Conservation (phyloP, 23 tunicate species). For the Phallusia fumigata region DNA sequence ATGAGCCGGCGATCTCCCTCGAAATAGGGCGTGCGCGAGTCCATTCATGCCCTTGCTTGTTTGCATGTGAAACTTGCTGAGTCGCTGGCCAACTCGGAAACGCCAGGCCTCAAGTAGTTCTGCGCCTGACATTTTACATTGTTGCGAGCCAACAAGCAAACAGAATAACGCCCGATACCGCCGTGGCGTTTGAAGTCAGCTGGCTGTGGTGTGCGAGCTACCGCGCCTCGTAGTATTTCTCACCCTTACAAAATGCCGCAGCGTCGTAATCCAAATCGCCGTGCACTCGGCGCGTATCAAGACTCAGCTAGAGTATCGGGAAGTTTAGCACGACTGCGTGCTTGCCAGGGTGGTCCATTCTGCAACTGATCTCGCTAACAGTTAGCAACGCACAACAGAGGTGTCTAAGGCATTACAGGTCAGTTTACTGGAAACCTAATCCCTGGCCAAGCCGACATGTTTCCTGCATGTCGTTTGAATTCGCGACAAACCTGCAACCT, state of each 20-base stretch:
- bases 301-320: not conserved
- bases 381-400: not conserved
- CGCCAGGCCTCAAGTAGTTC: not conserved
- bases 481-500: constrained; percentile 8
- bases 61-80: not conserved
- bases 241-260: constrained; percentile 1
- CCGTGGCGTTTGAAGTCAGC: constrained; percentile 12
- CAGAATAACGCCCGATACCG: not conserved
- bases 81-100: constrained; percentile 2
- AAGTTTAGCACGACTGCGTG: not conserved
- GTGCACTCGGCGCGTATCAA: constrained; percentile 6
- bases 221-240: not conserved
- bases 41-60: not conserved
- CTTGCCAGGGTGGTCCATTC: constrained; percentile 5
- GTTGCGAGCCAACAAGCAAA: not conserved
- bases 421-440: not conserved
- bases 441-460: not conserved
- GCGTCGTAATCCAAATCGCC: constrained; percentile 8
- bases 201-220: not conserved
- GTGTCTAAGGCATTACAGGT: constrained; percentile 9
- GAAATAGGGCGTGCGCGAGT: not conserved
- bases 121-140: not conserved
- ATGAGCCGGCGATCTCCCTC: not conserved
- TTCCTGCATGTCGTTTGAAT: constrained; percentile 1
- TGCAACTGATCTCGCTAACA: not conserved